Base-by-base conservation (phyloP, 2,113 vertebrate species). In the Scolopax mira region DNA sequence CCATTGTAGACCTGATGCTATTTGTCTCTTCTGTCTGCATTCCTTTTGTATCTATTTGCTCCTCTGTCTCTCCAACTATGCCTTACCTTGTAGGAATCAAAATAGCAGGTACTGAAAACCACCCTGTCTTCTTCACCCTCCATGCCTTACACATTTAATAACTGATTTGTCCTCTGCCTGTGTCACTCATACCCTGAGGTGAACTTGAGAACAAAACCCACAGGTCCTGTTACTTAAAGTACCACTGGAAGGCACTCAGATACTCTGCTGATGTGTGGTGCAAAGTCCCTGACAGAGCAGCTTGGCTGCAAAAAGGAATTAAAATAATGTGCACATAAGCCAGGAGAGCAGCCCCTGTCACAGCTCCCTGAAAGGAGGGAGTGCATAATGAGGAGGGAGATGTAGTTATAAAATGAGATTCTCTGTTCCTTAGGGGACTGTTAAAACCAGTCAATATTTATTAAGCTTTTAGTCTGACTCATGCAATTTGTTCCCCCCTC, bases 381-480 rank as follows among this genome's bases (percentile, higher is more conserved):
- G 28, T 33, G 14, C 28, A 61, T 93, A 67, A 73, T 55, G 39
- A 25, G 77, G 54, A 72, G 61, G 30, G 86, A 97, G 46, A 64
- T 88, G 58, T 39, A 79, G 90, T 94, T 95, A 82, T 10, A 72
- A 92, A 97, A 89, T 86, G 80, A 97, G 79, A 89, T 94, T 90
- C 73, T 60, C 58, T 88, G 31, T 62, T 94, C 88, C 86, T 88
- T 70, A 71, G 85, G 62, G 94, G 90, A 67, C 80, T 69, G 73
- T 97, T 97, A 95, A 85, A 74, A 48, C 65, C 75, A 91, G 88
- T 97, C 94, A 97, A 93, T 97, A 97, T 96, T 97, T 97, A 96
- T 96, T 83, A 96, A 97, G 96, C 73, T 97, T 97, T 98, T 97
- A 96, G 91, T 74, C 83, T 96, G 94, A 95, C 82, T 95, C 96